Percentiles rank a stretch among this genome's conserved stretches.
phyloP scores from a whole-genome alignment of 2,797 vertebrate genomes.

The Sebastes trivittatus region DNA sequence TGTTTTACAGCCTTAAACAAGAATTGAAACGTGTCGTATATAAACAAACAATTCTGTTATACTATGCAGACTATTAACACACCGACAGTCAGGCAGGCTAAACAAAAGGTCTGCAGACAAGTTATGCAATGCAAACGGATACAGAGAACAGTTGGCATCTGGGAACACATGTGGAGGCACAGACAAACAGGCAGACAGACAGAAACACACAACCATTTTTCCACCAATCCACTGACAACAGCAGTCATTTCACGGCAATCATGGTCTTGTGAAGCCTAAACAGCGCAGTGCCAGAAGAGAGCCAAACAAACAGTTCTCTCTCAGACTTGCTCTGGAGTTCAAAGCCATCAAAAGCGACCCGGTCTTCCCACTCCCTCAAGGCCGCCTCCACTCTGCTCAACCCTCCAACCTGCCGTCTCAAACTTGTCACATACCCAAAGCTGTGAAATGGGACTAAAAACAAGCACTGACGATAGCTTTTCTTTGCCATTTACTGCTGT shows the following conservation, averaged over 20 bases:
- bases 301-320: conserved; percentile 72
- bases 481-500: conserved; percentile 35
- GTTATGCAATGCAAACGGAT: conserved; percentile 59
- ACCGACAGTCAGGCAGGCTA: conserved; percentile 42
- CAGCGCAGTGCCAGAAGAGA: conserved; percentile 57
- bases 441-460: conserved; percentile 35
- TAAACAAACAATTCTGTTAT: conserved; percentile 48
- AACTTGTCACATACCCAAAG: conserved; percentile 31
- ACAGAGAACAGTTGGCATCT: conserved; percentile 55
- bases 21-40: conserved; percentile 30
- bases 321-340: conserved; percentile 59
- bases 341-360: conserved; percentile 61
- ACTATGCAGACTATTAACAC: conserved; percentile 44
- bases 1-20: conserved; percentile 22
- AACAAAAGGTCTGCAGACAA: conserved; percentile 53
- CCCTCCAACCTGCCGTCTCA: conserved; percentile 46
- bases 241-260: conserved; percentile 68
- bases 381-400: conserved; percentile 32
- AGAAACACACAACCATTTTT: conserved; percentile 57
- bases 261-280: conserved; percentile 65
- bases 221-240: conserved; percentile 57
- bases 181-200: conserved; percentile 27
- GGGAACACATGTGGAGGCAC: conserved; percentile 30
- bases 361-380: conserved; percentile 25
- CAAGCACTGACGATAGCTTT: conserved; percentile 16